Conservation (phyloP, 1,140 invertebrate species). For the Diabrotica undecimpunctata region DNA sequence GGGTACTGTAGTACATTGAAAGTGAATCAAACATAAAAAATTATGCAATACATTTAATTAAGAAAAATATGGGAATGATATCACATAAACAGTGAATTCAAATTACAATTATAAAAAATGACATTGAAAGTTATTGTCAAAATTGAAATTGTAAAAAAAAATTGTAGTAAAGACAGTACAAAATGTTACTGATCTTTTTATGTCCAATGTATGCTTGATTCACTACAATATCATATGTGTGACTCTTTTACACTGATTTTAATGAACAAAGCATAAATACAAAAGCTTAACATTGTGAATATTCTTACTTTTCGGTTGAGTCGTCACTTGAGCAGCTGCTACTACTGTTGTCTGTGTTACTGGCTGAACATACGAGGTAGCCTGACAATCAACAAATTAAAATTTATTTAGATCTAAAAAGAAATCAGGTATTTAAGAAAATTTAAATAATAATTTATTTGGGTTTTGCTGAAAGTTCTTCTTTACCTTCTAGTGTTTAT, state of each 20-base stretch:
- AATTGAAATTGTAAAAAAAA: background rate
- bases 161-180: background rate
- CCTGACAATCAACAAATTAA: background rate
- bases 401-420: too few relatives aligned
- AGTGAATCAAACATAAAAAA: too few relatives aligned
- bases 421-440: too few relatives aligned
- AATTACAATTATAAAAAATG: background rate
- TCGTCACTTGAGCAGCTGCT: constrained; percentile 46
- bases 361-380: constrained; percentile 45
- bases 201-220: background rate
- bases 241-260: background rate
- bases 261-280: background rate
- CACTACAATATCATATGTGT: background rate
- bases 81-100: too few relatives aligned
- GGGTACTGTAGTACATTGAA: too few relatives aligned
- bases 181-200: background rate
- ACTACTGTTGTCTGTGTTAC: constrained; percentile 46
- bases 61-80: too few relatives aligned
- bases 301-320: constrained; percentile 49
- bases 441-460: too few relatives aligned
- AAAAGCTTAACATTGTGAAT: background rate
- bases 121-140: background rate
- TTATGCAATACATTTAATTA: too few relatives aligned
- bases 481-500: too few relatives aligned
- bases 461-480: constrained; percentile 6